phyloP scores from a whole-genome alignment of 2,797 vertebrate genomes.

The Nasua narica region DNA sequence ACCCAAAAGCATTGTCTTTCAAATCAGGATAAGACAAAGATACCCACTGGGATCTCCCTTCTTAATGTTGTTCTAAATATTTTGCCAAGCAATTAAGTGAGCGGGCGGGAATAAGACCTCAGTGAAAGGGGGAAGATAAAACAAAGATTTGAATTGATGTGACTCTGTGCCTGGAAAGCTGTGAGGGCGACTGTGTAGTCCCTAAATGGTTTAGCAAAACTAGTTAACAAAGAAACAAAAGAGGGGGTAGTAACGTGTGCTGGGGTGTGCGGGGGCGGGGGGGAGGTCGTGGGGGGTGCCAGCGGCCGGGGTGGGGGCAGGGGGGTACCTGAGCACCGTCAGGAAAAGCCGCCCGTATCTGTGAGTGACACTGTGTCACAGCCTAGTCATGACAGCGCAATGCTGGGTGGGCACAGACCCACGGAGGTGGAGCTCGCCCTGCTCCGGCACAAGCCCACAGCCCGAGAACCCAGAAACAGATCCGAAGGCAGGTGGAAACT shows the following conservation, averaged over 20 bases:
- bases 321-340: not conserved
- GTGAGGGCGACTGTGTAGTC: not conserved
- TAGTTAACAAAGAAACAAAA: not conserved
- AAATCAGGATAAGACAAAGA: not conserved
- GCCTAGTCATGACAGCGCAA: too few species aligned
- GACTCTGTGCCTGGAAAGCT: not conserved
- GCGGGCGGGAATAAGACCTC: not conserved
- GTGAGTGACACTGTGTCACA: not conserved
- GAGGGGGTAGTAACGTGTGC: too few species aligned
- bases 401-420: accelerated
- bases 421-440: not conserved
- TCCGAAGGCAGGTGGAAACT: not conserved
- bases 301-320: too few species aligned
- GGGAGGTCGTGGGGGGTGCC: too few species aligned
- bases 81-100: not conserved
- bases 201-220: not conserved
- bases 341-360: not conserved
- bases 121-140: not conserved
- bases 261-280: too few species aligned
- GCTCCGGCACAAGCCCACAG: too few species aligned
- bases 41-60: too few species aligned
- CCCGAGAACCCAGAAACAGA: not conserved
- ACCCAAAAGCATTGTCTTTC: not conserved
- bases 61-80: not conserved
- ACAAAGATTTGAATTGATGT: not conserved